phyloP scores from a whole-genome alignment of 2,888 invertebrate species.

The Nephrotoma guestfalica region DNA sequence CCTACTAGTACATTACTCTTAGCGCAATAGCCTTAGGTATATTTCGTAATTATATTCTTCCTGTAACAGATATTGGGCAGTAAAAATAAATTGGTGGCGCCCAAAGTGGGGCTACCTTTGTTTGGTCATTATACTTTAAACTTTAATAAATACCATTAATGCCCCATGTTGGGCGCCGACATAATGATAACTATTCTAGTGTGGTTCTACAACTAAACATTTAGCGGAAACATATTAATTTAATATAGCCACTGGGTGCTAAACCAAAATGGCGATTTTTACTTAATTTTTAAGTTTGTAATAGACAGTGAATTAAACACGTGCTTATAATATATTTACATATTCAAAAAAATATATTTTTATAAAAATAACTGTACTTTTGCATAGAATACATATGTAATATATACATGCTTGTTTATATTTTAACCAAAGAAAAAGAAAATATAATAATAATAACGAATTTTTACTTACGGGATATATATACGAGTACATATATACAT shows the following conservation, averaged over 20 bases:
- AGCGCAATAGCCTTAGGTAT: not conserved
- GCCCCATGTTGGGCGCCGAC: too few relatives aligned
- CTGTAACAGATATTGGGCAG: too few relatives aligned
- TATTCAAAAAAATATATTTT: not conserved
- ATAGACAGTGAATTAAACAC: not conserved
- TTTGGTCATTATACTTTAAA: too few relatives aligned
- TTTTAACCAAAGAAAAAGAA: not conserved
- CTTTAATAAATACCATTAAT: too few relatives aligned
- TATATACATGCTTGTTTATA: not conserved
- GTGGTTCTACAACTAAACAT: not conserved
- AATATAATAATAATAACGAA: not conserved
- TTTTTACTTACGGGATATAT: not conserved
- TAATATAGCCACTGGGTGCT: not conserved
- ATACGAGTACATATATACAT: not conserved
- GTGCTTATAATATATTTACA: not conserved
- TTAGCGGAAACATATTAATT: not conserved
- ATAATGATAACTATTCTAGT: too few relatives aligned
- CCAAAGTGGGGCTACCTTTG: too few relatives aligned
- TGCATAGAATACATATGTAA: not conserved
- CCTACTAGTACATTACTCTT: not conserved
- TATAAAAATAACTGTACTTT: not conserved
- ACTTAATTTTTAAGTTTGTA: not conserved
- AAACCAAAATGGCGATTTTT: not conserved
- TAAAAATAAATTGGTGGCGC: too few relatives aligned
- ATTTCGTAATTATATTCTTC: too few relatives aligned